Conservation (phyloP, 2,888 invertebrate genomes). For the Cactoblastis cactorum region DNA sequence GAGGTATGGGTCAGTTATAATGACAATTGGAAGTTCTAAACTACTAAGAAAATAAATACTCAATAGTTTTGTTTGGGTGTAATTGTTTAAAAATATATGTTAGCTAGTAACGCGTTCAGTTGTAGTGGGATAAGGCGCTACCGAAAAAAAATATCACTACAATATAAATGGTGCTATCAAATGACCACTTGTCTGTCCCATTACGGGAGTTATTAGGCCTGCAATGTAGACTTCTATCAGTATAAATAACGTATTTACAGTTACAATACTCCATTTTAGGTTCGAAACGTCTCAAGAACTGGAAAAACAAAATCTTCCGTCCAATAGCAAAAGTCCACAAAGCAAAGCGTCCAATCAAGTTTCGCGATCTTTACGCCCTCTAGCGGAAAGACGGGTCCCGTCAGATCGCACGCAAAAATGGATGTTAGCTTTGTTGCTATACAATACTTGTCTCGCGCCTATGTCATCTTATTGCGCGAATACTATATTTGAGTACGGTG, state of each 20-base stretch:
- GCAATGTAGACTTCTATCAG: no score
- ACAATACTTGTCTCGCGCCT: slow-evolving; percentile 65
- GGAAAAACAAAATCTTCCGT: slow-evolving; percentile 13
- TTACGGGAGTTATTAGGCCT: no score
- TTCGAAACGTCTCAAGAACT: slow-evolving; percentile 52
- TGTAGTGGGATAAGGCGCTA: no score
- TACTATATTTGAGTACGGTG: slow-evolving; percentile 59
- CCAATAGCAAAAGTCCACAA: slow-evolving; percentile 2
- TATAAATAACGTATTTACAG: not conserved
- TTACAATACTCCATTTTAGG: slow-evolving; percentile 29
- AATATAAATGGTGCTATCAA: no score
- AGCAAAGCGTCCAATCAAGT: slow-evolving; percentile 1
- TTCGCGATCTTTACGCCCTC: slow-evolving; percentile 18
- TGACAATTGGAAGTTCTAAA: no score
- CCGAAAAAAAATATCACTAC: no score
- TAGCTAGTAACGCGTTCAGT: no score
- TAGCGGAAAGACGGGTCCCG: slow-evolving; percentile 27
- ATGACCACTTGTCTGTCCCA: no score
- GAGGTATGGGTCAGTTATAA: no score
- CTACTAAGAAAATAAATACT: no score
- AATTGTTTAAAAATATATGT: no score
- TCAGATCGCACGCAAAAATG: slow-evolving; percentile 47
- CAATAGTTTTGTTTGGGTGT: no score
- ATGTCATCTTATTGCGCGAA: slow-evolving; percentile 66
- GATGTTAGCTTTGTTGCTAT: slow-evolving; percentile 65